Conservation (phyloP, 2,888 invertebrate species). For the Drosophila sordidapex region DNA sequence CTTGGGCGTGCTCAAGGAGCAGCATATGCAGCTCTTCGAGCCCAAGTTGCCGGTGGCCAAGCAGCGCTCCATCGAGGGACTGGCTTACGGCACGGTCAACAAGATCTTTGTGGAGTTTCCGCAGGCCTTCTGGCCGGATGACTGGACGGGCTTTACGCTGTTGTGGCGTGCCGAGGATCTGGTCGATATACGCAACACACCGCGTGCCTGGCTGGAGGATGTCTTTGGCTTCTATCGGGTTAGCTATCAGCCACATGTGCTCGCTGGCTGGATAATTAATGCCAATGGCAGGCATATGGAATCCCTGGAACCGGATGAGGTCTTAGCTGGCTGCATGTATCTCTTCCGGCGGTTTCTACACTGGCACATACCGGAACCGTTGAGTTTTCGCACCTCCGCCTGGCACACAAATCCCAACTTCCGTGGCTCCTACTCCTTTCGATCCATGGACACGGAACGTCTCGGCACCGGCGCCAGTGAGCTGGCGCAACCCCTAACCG, state of each 20-base stretch:
- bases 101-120: constrained; percentile 88
- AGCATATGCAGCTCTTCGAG: constrained; percentile 83
- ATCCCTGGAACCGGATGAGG: constrained; percentile 86
- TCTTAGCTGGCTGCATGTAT: constrained; percentile 81
- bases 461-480: constrained; percentile 86
- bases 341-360: constrained; percentile 82
- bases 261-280: constrained; percentile 90
- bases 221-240: constrained; percentile 89
- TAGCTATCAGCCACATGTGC: constrained; percentile 87
- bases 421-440: constrained; percentile 89
- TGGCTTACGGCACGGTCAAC: constrained; percentile 87
- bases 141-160: constrained; percentile 86
- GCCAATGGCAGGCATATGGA: constrained; percentile 88
- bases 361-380: constrained; percentile 82
- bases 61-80: constrained; percentile 85
- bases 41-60: constrained; percentile 86
- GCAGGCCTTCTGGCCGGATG: constrained; percentile 87
- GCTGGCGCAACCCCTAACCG: constrained; percentile 85
- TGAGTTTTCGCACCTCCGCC: constrained; percentile 85
- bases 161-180: constrained; percentile 87
- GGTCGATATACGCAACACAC: constrained; percentile 76
- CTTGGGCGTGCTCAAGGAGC: constrained; percentile 87
- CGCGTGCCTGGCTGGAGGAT: constrained; percentile 87
- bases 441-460: constrained; percentile 87
- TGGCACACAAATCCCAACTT: constrained; percentile 88